Percentiles rank a stretch among this genome's conserved stretches.
phyloP scores from a whole-genome alignment of 2,888 invertebrate genomes.

The Drosophila atroscutellata region DNA sequence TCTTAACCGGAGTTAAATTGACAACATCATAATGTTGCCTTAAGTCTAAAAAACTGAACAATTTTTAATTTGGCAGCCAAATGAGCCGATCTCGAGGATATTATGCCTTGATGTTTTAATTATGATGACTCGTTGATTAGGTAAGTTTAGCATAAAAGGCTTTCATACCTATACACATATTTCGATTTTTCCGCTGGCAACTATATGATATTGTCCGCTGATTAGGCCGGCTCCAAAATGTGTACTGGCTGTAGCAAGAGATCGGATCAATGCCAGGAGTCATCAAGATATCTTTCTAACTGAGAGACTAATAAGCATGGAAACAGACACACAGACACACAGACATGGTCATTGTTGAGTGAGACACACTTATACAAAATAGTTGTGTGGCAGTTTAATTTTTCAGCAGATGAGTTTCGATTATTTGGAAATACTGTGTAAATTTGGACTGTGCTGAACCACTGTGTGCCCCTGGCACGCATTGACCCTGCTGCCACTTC shows the following conservation, averaged over 20 bases:
- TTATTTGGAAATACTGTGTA: not conserved
- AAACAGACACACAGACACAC: not conserved
- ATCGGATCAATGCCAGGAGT: not conserved
- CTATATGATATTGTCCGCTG: not conserved
- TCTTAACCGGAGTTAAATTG: too few relatives aligned
- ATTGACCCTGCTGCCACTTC: not conserved
- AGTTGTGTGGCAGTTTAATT: not conserved
- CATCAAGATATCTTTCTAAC: not conserved
- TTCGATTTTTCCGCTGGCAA: not conserved
- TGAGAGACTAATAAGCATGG: not conserved
- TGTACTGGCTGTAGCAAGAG: not conserved
- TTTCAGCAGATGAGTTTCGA: not conserved
- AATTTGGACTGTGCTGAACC: conserved; percentile 6
- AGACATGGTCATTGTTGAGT: not conserved
- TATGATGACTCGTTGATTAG: not conserved
- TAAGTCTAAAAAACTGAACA: too few relatives aligned
- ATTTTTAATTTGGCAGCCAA: too few relatives aligned
- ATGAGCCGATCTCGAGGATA: too few relatives aligned
- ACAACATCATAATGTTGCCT: too few relatives aligned
- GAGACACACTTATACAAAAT: not conserved
- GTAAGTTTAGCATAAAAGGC: not conserved
- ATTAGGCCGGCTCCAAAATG: too few relatives aligned
- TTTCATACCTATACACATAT: not conserved
- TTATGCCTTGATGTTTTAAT: not conserved
- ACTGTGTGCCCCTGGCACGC: conserved; percentile 43